Base-by-base conservation (phyloP, 1,140 invertebrate genomes). In the Belonocnema kinseyi region DNA sequence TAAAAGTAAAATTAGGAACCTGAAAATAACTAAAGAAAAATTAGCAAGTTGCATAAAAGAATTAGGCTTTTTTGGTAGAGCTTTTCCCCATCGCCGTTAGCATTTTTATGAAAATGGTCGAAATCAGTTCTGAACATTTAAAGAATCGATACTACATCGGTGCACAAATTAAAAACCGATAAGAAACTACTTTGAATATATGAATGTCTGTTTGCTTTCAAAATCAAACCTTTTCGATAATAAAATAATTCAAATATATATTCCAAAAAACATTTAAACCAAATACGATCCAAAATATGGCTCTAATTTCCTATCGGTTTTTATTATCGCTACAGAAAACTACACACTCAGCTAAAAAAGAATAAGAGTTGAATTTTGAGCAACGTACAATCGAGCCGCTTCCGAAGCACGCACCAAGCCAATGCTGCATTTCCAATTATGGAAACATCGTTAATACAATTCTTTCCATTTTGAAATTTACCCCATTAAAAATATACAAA, bases 391-490 rank as follows among this genome's bases (percentile, higher is more conserved):
- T 97, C 96, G 91, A 96, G 94, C 85, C 96, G 93, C 90, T 97
- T 97, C 89, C 96, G 94, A 88, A 97, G 94, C 79, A 97, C 95
- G 93, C 95, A 96, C 97, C 97, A 98, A 86, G 96, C 96, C 89
- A 97, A 92, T 78, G 96, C 96, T 96, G 94, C 93, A 93, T 91
- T 90, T 90, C 82, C 82, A 84, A 85, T 82, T 77, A 78, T 77
- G 80, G 82, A 78, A 77, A 53, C 79, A 80, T 81, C 75, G n/a
- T 78, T 82, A 85, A 80, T 82, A 74, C 52, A 76, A 33, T 72
- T 72, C 46, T 51, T 56, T 73, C 21, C 50, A 54, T 71, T 51
- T 52, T 72, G 70, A 11, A 46, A 46, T 46, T 46, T 46, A 46
- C 10, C 40, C 10, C 6, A 46, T 10, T 46, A 46, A 46, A 46